Conservation (phyloP, 2,888 invertebrate species). For the Lasius platythorax region DNA sequence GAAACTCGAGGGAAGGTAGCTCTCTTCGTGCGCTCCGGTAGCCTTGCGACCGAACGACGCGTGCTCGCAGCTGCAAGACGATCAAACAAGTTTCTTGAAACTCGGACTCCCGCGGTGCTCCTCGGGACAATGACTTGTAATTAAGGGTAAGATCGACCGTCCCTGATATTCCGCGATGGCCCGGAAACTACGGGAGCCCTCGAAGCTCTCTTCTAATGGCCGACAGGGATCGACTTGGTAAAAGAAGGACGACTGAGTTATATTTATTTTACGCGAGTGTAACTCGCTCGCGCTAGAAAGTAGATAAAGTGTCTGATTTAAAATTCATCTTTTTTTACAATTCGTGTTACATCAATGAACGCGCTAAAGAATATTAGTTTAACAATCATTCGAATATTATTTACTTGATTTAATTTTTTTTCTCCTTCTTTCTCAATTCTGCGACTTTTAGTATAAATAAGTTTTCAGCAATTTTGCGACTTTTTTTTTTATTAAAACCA, state of each 20-base stretch:
- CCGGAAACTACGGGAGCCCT: slow-evolving; percentile 41
- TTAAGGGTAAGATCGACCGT: slow-evolving; percentile 67
- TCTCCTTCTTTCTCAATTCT: background rate
- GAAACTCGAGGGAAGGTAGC: slow-evolving; percentile 58
- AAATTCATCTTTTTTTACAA: slow-evolving; percentile 7
- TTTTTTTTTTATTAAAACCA: background rate
- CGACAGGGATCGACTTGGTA: background rate
- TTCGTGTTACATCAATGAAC: background rate
- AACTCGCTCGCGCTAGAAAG: background rate
- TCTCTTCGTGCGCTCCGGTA: slow-evolving; percentile 60
- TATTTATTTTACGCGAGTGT: slow-evolving; percentile 17
- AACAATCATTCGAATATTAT: background rate
- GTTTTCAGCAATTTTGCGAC: background rate
- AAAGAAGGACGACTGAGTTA: slow-evolving; percentile 24
- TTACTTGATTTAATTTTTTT: background rate
- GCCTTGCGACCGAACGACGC: slow-evolving; percentile 55
- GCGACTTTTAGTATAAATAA: background rate
- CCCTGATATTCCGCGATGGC: slow-evolving; percentile 58
- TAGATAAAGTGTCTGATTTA: background rate
- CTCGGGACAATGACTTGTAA: slow-evolving; percentile 71
- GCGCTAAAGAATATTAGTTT: background rate
- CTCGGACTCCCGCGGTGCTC: slow-evolving; percentile 50
- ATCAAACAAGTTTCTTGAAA: slow-evolving; percentile 68
- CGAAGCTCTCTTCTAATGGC: slow-evolving; percentile 28
- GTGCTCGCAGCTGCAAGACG: slow-evolving; percentile 67